phyloP scores from a whole-genome alignment of 2,888 invertebrate genomes.

The Pandemis heparana region DNA sequence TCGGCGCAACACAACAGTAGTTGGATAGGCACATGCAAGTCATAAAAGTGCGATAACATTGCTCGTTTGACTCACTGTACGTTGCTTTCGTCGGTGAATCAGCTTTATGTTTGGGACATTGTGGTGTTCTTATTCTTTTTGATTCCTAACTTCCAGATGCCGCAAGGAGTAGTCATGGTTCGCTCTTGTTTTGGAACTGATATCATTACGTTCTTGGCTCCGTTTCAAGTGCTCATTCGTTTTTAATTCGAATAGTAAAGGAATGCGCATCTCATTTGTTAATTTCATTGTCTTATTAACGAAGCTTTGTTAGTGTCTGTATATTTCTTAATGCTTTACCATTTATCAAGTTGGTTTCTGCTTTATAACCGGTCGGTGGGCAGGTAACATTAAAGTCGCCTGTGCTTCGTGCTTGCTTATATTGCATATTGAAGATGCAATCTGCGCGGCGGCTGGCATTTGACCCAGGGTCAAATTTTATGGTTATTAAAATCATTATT shows the following conservation, averaged over 20 bases:
- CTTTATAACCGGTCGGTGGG: conserved; percentile 61
- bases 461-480: conserved; percentile 63
- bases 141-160: conserved; percentile 68
- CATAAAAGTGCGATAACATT: conserved; percentile 74
- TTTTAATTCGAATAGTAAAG: conserved; percentile 32
- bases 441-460: conserved; percentile 65
- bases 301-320: conserved; percentile 27
- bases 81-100: conserved; percentile 71
- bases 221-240: conserved; percentile 29
- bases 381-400: conserved; percentile 62
- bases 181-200: conserved; percentile 69
- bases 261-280: conserved; percentile 28
- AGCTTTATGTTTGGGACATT: conserved; percentile 66
- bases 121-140: conserved; percentile 73
- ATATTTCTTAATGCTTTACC: conserved; percentile 16
- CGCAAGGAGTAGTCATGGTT: conserved; percentile 61
- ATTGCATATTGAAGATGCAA: conserved; percentile 65
- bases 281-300: conserved; percentile 35
- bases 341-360: conserved; percentile 42
- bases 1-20: conserved; percentile 48
- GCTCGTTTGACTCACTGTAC: conserved; percentile 63
- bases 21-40: conserved; percentile 61
- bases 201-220: conserved; percentile 74
- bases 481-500: conserved; percentile 52
- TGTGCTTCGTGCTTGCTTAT: conserved; percentile 58